phyloP scores from a whole-genome alignment of 1,140 invertebrate genomes.

The Thaumetopoea pityocampa region DNA sequence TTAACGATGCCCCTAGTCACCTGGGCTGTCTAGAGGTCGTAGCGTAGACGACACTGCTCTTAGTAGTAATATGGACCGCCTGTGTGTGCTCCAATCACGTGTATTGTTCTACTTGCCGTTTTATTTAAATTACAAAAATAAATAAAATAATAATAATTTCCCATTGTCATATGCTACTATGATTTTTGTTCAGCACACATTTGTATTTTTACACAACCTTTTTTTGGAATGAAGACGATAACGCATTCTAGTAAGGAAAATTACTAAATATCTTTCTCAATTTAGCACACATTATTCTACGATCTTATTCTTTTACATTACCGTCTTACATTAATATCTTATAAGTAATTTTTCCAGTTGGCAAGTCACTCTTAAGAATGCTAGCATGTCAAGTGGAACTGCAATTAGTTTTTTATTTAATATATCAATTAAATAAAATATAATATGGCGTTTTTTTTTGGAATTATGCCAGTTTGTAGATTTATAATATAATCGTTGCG shows the following conservation, averaged over 20 bases:
- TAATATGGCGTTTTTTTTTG: conserved; percentile 20
- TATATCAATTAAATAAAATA: conserved; percentile 28
- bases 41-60: conserved; percentile 28
- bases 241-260: no score
- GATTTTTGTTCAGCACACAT: neutral
- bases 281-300: no score
- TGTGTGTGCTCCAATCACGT: conserved; percentile 47
- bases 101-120: conserved; percentile 21
- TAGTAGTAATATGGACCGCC: conserved; percentile 24
- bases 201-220: no score
- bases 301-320: no score
- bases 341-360: conserved; percentile 46
- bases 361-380: conserved; percentile 38
- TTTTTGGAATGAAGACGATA: no score
- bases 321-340: conserved; percentile 29
- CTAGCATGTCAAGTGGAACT: conserved; percentile 38
- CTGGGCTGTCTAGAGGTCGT: conserved; percentile 55
- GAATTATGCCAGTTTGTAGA: no score
- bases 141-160: neutral
- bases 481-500: no score
- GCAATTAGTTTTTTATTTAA: conserved; percentile 43
- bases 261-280: neutral
- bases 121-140: conserved; percentile 1
- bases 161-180: neutral
- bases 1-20: conserved; percentile 41